Evolutionary conservation across 1,140 invertebrate genomes (phyloP).

Genomic region (Drosophila jambulina): DNA sequence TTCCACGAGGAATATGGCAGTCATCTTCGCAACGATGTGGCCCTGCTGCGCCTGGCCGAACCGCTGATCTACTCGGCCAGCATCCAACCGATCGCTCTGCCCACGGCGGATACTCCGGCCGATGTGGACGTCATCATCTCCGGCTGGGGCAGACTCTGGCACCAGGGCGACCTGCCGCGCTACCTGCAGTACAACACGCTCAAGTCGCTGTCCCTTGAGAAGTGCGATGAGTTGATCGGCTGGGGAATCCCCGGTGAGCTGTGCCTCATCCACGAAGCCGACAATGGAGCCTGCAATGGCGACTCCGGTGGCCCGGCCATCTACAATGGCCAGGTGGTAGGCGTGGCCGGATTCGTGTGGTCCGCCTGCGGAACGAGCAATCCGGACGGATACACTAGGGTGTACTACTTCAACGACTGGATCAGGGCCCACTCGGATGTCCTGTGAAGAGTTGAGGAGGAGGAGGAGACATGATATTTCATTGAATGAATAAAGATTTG

Average conservation of each 20-base stretch:
- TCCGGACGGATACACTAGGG: slow-evolving; percentile 87
- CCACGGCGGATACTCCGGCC: slow-evolving; percentile 61
- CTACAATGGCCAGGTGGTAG: slow-evolving; percentile 71
- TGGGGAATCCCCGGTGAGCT: slow-evolving; percentile 43
- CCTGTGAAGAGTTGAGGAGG: not conserved
- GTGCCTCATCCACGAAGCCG: slow-evolving; percentile 59
- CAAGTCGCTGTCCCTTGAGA: slow-evolving; percentile 31
- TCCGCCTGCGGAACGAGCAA: slow-evolving; percentile 58
- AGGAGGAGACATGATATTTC: too few relatives aligned
- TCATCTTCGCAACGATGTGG: slow-evolving; percentile 85
- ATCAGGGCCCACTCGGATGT: slow-evolving; percentile 64
- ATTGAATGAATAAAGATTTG: not conserved
- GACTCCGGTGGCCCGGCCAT: slow-evolving; percentile 75
- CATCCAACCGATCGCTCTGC: slow-evolving; percentile 78
- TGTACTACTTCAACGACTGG: slow-evolving; percentile 85
- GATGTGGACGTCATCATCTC: slow-evolving; percentile 74
- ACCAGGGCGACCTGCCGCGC: slow-evolving; percentile 60
- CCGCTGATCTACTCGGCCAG: slow-evolving; percentile 71
- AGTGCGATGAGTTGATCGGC: slow-evolving; percentile 38
- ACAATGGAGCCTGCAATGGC: slow-evolving; percentile 69
- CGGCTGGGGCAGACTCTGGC: slow-evolving; percentile 86
- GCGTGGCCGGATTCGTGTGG: slow-evolving; percentile 68
- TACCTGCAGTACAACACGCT: slow-evolving; percentile 69
- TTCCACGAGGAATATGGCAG: slow-evolving; percentile 81
- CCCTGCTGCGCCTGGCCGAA: slow-evolving; percentile 83